Evolutionary conservation across 1,140 invertebrate species (phyloP).

Genomic region (Achroia grisella): DNA sequence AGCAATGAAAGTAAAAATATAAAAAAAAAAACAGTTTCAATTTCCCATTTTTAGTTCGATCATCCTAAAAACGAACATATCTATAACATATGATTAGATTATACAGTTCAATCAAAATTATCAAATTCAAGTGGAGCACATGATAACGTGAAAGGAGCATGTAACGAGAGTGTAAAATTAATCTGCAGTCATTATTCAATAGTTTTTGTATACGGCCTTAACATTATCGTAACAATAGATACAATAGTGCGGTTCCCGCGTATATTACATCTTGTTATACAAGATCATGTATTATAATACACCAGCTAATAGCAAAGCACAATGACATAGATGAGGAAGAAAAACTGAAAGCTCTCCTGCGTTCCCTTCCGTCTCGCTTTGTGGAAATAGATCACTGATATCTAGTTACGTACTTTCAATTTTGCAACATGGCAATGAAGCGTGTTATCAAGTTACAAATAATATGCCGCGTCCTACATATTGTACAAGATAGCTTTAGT

Average conservation of each 20-base stretch:
- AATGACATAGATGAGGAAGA: constrained; percentile 29
- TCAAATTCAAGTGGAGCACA: too few relatives aligned
- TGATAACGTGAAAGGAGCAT: too few relatives aligned
- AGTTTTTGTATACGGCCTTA: constrained; percentile 49
- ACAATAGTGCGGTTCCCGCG: constrained; percentile 55
- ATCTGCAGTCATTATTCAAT: constrained; percentile 14
- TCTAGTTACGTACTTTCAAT: constrained; percentile 22
- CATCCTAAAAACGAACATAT: too few relatives aligned
- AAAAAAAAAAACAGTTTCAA: too few relatives aligned
- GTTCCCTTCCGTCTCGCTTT: constrained; percentile 17
- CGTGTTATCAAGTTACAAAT: constrained; percentile 11
- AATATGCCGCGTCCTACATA: too few relatives aligned
- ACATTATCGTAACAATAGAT: constrained; percentile 57
- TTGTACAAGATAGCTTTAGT: too few relatives aligned
- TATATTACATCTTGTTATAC: constrained; percentile 60
- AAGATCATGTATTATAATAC: constrained; percentile 45
- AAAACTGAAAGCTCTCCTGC: constrained; percentile 28
- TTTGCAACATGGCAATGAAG: constrained; percentile 18
- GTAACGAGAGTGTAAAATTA: not conserved
- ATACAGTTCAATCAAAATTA: too few relatives aligned
- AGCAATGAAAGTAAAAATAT: too few relatives aligned
- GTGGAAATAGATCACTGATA: constrained; percentile 14
- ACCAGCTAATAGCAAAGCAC: constrained; percentile 23
- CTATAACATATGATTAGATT: too few relatives aligned
- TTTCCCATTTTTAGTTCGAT: too few relatives aligned